Conservation (phyloP, 2,113 vertebrate genomes). For the Rhipidura dahli region DNA sequence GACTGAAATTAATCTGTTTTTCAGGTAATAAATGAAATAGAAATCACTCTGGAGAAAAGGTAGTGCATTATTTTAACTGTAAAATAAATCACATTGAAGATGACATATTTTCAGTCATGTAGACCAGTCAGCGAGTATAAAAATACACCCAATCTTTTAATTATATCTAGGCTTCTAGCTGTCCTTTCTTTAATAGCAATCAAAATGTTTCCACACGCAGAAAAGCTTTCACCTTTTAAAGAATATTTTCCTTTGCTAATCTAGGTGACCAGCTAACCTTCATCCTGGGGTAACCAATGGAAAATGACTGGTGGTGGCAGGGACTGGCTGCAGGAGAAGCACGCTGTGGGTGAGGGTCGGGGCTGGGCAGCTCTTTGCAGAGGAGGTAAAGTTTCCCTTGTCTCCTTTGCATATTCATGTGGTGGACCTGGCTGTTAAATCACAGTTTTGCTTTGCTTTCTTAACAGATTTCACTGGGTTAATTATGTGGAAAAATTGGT, state of each 20-base stretch:
- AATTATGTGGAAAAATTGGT: not conserved
- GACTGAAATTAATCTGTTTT: conserved; percentile 34
- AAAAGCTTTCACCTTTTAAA: not conserved
- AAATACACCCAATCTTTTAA: not conserved
- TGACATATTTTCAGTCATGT: not conserved
- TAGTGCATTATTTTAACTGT: not conserved
- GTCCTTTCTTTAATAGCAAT: not conserved
- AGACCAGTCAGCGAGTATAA: not conserved
- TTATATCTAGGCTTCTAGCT: not conserved
- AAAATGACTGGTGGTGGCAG: not conserved
- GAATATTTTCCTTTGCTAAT: not conserved
- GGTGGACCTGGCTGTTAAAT: not conserved
- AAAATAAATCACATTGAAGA: conserved; percentile 24
- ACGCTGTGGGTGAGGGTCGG: not conserved
- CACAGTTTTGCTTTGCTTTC: not conserved
- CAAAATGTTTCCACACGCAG: not conserved
- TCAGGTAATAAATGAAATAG: conserved; percentile 20
- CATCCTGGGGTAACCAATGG: rapidly evolving
- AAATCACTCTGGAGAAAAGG: not conserved
- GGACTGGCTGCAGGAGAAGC: not conserved
- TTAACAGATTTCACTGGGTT: not conserved
- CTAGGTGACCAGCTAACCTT: not conserved
- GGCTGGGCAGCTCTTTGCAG: not conserved
- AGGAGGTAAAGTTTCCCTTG: not conserved
- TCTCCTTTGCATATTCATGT: conserved; percentile 4